Base-by-base conservation (phyloP, 2,113 vertebrate genomes). In the Erythrolamprus reginae region DNA sequence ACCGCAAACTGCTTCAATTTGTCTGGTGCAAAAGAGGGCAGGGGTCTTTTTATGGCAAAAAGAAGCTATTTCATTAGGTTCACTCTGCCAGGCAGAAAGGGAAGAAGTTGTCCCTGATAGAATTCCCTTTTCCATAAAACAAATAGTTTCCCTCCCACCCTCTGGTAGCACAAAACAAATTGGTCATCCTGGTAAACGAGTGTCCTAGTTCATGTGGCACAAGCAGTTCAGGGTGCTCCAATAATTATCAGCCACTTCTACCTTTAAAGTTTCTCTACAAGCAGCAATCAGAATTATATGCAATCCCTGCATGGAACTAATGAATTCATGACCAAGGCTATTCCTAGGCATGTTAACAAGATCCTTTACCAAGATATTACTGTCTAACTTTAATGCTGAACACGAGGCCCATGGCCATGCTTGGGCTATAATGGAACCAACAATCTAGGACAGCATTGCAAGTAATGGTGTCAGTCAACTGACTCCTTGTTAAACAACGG, bases 291-390 rank as follows among this genome's bases (percentile, higher is more conserved):
- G 90, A 96, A 96, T 94, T 95, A 93, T 93, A 95, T 47, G 92
- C n/a, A 0, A 92, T 94, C 93, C 94, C 95, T 95, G 92, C 92
- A 93, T 93, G 91, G 93, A 96, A 93, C 94, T 95, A 96, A 97
- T 94, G 94, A 96, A 95, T 94, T 94, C 92, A 96, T 93, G 91
- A 95, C 93, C 95, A 95, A 92, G 92, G 94, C 0, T 24, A 92
- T 92, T 93, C 91, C 52, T 92, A 93, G 2, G 94, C 55, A 21
- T 47, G 91, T 47, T 87, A 88, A 95, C 88, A 94, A 90, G 51
- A 0, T 87, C 90, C 95, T 84, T 89, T 88, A 53, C 89, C 86
- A 86, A 51, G 51, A 55, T 89, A 92, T 94, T 94, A 93, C 61
- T 90, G 58, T 87, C 91, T 94, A 93, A 88, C 91, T 95, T 92